Evolutionary conservation across 2,797 vertebrate genomes (phyloP).

Genomic region (Sebastiscus tertius): DNA sequence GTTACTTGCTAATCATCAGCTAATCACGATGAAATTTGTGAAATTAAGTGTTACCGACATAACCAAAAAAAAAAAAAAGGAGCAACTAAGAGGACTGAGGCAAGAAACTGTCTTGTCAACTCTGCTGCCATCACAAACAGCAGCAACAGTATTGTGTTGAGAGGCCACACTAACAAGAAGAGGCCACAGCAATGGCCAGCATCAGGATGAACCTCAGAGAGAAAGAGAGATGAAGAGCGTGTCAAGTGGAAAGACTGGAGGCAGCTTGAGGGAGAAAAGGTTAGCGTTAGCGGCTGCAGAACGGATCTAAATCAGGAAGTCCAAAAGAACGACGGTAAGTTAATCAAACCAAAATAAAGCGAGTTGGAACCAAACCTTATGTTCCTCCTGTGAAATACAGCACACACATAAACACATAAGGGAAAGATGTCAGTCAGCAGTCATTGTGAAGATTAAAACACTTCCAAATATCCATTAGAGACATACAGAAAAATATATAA

Average conservation of each 20-base stretch:
- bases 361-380: slow-evolving; percentile 91
- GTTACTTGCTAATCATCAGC: too few species aligned
- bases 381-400: slow-evolving; percentile 89
- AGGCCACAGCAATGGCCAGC: not conserved
- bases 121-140: slow-evolving; percentile 1
- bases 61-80: not conserved
- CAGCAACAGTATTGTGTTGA: not conserved
- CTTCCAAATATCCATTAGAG: not conserved
- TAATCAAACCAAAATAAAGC: slow-evolving; percentile 41
- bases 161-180: not conserved
- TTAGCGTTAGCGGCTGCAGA: slow-evolving; percentile 16
- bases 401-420: slow-evolving; percentile 72
- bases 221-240: not conserved
- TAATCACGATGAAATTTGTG: too few species aligned
- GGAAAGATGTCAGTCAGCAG: slow-evolving; percentile 59
- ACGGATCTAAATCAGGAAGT: not conserved
- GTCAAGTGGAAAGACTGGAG: not conserved
- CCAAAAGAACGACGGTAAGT: not conserved
- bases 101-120: slow-evolving; percentile 8
- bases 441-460: slow-evolving; percentile 6
- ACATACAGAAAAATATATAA: not conserved
- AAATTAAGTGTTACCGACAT: too few species aligned
- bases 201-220: not conserved
- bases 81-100: not conserved
- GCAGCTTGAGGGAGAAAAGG: slow-evolving; percentile 13